phyloP scores from a whole-genome alignment of 2,888 invertebrate species.

The Ophioninae sp. region DNA sequence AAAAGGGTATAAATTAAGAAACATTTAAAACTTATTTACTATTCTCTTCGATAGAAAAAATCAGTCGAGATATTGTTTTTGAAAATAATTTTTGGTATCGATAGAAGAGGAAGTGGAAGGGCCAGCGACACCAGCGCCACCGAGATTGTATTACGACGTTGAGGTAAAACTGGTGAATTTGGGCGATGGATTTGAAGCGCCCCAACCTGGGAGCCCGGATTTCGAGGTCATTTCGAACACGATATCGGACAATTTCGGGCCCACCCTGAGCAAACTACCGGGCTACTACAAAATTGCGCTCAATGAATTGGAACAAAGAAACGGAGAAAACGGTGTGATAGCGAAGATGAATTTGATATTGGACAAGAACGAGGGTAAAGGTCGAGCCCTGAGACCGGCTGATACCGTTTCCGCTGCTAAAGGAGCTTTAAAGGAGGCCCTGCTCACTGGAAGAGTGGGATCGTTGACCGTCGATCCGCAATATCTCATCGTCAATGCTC shows the following conservation, averaged over 20 bases:
- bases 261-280: conserved; percentile 84
- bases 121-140: conserved; percentile 84
- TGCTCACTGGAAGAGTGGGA: conserved; percentile 89
- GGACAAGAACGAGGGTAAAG: conserved; percentile 83
- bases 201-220: conserved; percentile 87
- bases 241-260: conserved; percentile 85
- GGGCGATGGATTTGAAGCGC: conserved; percentile 89
- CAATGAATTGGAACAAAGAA: conserved; percentile 84
- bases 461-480: conserved; percentile 91
- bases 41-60: background rate
- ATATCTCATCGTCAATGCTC: conserved; percentile 88
- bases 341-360: conserved; percentile 89
- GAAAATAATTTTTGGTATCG: background rate
- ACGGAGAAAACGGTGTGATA: conserved; percentile 85
- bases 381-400: conserved; percentile 75
- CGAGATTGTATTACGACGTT: conserved; percentile 86
- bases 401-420: conserved; percentile 80
- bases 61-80: background rate
- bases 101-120: conserved; percentile 83
- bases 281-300: conserved; percentile 89
- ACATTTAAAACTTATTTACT: background rate
- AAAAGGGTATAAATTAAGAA: too few species aligned
- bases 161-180: conserved; percentile 89
- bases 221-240: conserved; percentile 87
- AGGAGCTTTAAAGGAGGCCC: conserved; percentile 86